Evolutionary conservation across 2,888 invertebrate genomes (phyloP).

Genomic region (Cosmopolites sordidus): DNA sequence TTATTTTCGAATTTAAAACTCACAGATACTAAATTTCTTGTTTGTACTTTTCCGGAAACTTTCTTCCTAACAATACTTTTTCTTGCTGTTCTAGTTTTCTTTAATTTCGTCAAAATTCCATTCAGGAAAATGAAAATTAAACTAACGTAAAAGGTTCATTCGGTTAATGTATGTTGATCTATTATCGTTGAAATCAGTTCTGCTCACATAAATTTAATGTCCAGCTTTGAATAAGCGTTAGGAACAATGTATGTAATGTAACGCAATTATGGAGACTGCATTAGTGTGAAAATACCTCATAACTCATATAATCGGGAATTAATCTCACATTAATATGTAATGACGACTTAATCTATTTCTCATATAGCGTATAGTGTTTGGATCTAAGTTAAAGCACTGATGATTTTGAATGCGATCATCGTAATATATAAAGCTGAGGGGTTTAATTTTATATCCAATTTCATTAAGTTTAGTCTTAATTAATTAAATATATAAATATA

Average conservation of each 20-base stretch:
- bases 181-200: conserved; percentile 11
- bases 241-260: conserved; percentile 11
- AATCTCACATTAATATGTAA: conserved; percentile 15
- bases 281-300: conserved; percentile 18
- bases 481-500: too few relatives aligned
- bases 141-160: background rate
- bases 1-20: background rate
- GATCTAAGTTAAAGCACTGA: conserved; percentile 1
- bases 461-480: too few relatives aligned
- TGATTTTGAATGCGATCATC: background rate
- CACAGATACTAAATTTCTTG: background rate
- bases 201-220: conserved; percentile 15
- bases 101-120: too few relatives aligned
- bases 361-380: conserved; percentile 2
- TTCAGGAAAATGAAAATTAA: background rate
- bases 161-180: conserved; percentile 9
- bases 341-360: conserved; percentile 9
- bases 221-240: conserved; percentile 11
- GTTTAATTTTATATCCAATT: too few relatives aligned
- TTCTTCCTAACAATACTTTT: too few relatives aligned
- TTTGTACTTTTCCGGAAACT: too few relatives aligned
- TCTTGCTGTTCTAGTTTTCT: too few relatives aligned
- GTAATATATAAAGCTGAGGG: too few relatives aligned
- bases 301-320: conserved; percentile 13
- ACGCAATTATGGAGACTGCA: conserved; percentile 10